Conservation (phyloP, 2,888 invertebrate species). For the Pristionchus fissidentatus region DNA sequence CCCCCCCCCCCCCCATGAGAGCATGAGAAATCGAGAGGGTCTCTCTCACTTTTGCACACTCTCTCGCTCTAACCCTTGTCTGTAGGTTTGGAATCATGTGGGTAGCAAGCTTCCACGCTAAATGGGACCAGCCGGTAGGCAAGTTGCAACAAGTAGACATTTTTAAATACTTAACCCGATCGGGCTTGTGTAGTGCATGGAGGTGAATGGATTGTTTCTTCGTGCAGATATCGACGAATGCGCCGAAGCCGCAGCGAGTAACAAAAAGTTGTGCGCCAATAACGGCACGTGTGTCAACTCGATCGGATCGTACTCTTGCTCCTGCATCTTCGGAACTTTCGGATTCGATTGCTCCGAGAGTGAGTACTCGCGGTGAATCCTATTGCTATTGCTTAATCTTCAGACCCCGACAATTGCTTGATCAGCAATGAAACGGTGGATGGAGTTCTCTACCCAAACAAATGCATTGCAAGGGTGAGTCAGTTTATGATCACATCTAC, state of each 20-base stretch:
- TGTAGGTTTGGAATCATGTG: not conserved
- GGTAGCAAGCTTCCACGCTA: not conserved
- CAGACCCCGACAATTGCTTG: constrained; percentile 22
- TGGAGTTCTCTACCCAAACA: not conserved
- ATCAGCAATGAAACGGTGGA: not conserved
- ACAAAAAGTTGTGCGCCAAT: not conserved
- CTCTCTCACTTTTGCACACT: no score
- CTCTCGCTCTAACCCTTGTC: no score
- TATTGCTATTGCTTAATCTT: not conserved
- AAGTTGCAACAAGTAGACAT: not conserved
- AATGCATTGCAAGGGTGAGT: constrained; percentile 17
- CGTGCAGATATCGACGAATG: constrained; percentile 26
- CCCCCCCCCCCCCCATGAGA: no score
- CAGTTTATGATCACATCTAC: not conserved
- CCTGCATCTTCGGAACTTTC: constrained; percentile 24
- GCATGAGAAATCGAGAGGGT: no score
- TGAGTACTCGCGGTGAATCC: not conserved
- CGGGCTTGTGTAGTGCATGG: not conserved
- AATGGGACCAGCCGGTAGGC: no score
- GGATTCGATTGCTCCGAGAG: constrained; percentile 27
- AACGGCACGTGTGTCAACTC: constrained; percentile 17
- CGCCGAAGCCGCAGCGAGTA: not conserved
- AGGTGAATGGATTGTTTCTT: not conserved
- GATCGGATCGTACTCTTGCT: not conserved
- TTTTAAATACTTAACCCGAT: not conserved